Base-by-base conservation (phyloP, 2,113 vertebrate species). In the Cyprinus carpio region DNA sequence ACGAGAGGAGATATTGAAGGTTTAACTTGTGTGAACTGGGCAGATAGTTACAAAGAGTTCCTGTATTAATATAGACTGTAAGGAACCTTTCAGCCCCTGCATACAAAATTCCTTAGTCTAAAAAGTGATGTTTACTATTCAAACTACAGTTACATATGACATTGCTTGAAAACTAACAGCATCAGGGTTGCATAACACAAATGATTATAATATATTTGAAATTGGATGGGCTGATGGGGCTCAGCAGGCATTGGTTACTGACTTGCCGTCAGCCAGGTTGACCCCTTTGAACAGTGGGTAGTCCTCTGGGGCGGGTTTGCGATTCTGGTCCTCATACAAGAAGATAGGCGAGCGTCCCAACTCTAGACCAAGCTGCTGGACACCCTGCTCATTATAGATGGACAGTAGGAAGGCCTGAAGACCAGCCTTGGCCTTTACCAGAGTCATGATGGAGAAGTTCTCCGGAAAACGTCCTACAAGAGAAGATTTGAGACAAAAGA, bases 211-310 rank as follows among this genome's bases (percentile, higher is more conserved):
- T 2, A 49, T 27, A 25, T 46, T 1, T 46, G 37, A 46, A 46
- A 46, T 0, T 15, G 20, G 56, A 62, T 80, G 40, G 37, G 12
- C 3, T 25, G 67, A 75, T 78, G 40, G 86, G 82, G 5, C 18
- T 81, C 64, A 54, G 76, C 80, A 81, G 87, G 87, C 85, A 49
- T 69, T 58, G 91, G 91, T 94, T 94, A 98, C 97, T 97, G 93
- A 98, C 97, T 97, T 97, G 94, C 97, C 96, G 84, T 97, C 97
- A 25, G 96, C 94, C 90, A 98, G 93, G 91, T 94, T 97, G 92
- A 97, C 81, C 76, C 96, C 96, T 84, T 89, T 94, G 93, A 98
- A 98, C 79, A 96, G 92, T 0, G 97, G 96, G 91, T 96, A 97
- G 83, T 97, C 94, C 15, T 96, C 94, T 0, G 96, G 96, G 23